Evolutionary conservation across 2,888 invertebrate species (phyloP).

Genomic region (Diachrysia chrysitis): DNA sequence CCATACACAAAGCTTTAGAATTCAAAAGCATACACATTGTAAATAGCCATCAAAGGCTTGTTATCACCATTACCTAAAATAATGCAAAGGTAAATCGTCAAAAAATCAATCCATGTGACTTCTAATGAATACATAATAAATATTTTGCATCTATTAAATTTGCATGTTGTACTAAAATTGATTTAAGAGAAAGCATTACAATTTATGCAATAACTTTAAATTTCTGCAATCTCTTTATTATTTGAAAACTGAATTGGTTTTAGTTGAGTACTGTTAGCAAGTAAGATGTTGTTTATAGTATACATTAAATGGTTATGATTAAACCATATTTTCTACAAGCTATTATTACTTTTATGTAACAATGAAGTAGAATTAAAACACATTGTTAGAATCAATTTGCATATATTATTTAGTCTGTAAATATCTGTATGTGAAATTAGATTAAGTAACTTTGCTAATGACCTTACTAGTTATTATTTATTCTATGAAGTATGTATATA

Average conservation of each 20-base stretch:
- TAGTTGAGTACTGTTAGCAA: too few species aligned
- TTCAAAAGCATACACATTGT: too few species aligned
- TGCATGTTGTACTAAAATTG: conserved; percentile 1
- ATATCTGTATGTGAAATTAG: background rate
- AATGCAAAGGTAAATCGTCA: background rate
- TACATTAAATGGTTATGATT: background rate
- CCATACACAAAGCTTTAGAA: too few species aligned
- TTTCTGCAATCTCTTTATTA: background rate
- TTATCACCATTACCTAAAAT: background rate
- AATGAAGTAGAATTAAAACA: too few species aligned
- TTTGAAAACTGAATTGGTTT: background rate
- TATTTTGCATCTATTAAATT: background rate
- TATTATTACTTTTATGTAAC: background rate
- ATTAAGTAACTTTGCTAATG: background rate
- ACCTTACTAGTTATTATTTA: background rate
- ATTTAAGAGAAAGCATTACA: background rate
- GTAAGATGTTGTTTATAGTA: background rate
- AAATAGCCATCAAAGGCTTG: background rate
- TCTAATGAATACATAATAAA: background rate
- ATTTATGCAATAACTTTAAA: conserved; percentile 1
- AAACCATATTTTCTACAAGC: background rate
- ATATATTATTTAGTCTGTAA: background rate
- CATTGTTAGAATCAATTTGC: too few species aligned
- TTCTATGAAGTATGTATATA: background rate
- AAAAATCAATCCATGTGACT: conserved; percentile 1